Evolutionary conservation across 2,113 vertebrate genomes (phyloP).

Genomic region (Aphyosemion australe): DNA sequence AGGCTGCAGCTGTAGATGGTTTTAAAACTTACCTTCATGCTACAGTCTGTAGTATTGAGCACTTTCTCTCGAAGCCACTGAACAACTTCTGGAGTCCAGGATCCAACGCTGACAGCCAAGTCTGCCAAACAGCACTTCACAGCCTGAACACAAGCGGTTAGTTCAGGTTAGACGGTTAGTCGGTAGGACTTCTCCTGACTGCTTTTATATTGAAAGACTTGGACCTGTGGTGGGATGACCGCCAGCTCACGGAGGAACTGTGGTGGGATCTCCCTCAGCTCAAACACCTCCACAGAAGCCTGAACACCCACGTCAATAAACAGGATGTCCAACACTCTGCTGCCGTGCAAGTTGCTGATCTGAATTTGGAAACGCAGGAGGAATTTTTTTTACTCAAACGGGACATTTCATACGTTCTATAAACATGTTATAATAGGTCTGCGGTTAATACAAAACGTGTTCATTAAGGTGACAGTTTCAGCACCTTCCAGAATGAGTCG

Average conservation of each 20-base stretch:
- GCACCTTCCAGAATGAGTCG: no score
- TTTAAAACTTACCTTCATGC: slow-evolving; percentile 85
- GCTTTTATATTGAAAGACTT: not conserved
- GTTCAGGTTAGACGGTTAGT: no score
- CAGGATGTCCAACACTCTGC: slow-evolving; percentile 88
- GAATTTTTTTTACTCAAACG: not conserved
- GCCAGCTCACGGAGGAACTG: slow-evolving; percentile 86
- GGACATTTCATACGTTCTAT: no score
- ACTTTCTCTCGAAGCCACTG: slow-evolving; percentile 92
- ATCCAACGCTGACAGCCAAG: slow-evolving; percentile 86
- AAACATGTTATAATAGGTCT: no score
- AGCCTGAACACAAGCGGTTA: slow-evolving; percentile 76
- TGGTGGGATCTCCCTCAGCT: slow-evolving; percentile 91
- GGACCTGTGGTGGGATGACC: slow-evolving; percentile 91
- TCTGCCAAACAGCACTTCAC: slow-evolving; percentile 92
- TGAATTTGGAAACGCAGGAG: slow-evolving; percentile 55
- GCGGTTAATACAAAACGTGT: no score
- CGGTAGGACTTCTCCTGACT: slow-evolving; percentile 18
- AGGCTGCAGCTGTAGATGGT: not conserved
- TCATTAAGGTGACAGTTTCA: no score
- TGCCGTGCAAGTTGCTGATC: slow-evolving; percentile 94
- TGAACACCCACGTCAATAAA: slow-evolving; percentile 89
- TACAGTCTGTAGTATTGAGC: slow-evolving; percentile 87
- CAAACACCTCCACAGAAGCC: slow-evolving; percentile 90
- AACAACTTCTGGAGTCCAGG: slow-evolving; percentile 95